Evolutionary conservation across 2,113 vertebrate species (phyloP), one percentile per base, ranked within the genome.

Genomic region (Tylochromis polylepis): DNA sequence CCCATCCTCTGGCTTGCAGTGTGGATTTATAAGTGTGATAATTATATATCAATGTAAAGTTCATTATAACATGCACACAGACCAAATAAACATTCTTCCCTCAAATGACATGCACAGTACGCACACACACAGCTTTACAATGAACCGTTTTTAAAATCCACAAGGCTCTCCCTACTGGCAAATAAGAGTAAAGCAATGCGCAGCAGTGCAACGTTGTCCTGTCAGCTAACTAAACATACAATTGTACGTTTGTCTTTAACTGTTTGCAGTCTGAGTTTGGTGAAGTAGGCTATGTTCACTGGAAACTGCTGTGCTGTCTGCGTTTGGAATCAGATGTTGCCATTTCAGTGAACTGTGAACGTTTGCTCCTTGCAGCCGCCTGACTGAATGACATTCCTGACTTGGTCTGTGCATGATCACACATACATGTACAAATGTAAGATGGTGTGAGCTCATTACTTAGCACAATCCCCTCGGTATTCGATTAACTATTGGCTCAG

Each of bases 101-200:
- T 87, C 34, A 81, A 31, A 81, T 67, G 46, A 16, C 20, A 24
- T 11, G n/a, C 49, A 83, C 67, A 81, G 18, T 27, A 34, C 86
- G 67, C 3, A 41, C 85, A 79, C 3, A 36, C 11, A 36, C 6
- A 12, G 2, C 20, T 82, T 22, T 58, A 27, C 41, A 41, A 18
- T 55, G 46, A 49, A 70, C 8, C 53, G 38, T 46, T 60, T 83
- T 31, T 56, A n/a, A 78, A 55, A 83, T 20, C 65, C 46, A 75
- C 60, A 83, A 94, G 87, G 82, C 93, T 87, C 92, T 94, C 91
- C 91, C 93, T 95, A 75, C 92, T 93, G 94, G 94, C 46, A 86
- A 67, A 12, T 53, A 38, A 24, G 90, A 87, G 89, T 91, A 93
- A 93, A 91, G 91, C 91, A 87, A 86, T 83, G 38, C 79, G 70